Evolutionary conservation across 2,797 vertebrate genomes (phyloP).

Genomic region (Cyclura pinguis): DNA sequence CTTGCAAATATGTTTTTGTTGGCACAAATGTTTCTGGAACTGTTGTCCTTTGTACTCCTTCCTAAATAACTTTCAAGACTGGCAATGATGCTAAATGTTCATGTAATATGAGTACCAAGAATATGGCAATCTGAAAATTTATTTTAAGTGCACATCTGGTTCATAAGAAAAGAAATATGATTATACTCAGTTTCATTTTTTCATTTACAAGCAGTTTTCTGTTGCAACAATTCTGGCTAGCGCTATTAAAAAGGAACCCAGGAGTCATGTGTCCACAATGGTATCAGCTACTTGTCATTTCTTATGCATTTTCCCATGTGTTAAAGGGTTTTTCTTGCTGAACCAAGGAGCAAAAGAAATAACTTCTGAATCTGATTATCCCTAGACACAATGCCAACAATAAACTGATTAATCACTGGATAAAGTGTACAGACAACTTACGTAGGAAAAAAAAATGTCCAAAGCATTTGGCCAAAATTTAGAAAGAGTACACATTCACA

Average conservation of each 20-base stretch:
- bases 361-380: slow-evolving; percentile 31
- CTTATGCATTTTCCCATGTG: slow-evolving; percentile 29
- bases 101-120: slow-evolving; percentile 53
- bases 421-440: slow-evolving; percentile 45
- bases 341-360: slow-evolving; percentile 22
- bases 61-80: slow-evolving; percentile 37
- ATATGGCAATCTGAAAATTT: slow-evolving; percentile 29
- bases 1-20: slow-evolving; percentile 63
- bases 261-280: slow-evolving; percentile 40
- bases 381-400: slow-evolving; percentile 23
- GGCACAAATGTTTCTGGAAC: slow-evolving; percentile 51
- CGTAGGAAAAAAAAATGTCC: slow-evolving; percentile 2
- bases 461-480: slow-evolving; percentile 48
- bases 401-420: slow-evolving; percentile 19
- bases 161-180: slow-evolving; percentile 30
- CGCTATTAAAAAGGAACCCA: slow-evolving; percentile 29
- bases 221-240: slow-evolving; percentile 40
- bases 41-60: slow-evolving; percentile 57
- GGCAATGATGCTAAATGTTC: slow-evolving; percentile 45
- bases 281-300: slow-evolving; percentile 45
- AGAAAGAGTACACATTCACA: slow-evolving; percentile 36
- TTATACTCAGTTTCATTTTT: slow-evolving; percentile 46
- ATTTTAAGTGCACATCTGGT: slow-evolving; percentile 21
- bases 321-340: neutral
- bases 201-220: slow-evolving; percentile 23